Evolutionary conservation across 2,113 vertebrate species (phyloP), one percentile per base, ranked within the genome.

Genomic region (Oncorhynchus nerka): DNA sequence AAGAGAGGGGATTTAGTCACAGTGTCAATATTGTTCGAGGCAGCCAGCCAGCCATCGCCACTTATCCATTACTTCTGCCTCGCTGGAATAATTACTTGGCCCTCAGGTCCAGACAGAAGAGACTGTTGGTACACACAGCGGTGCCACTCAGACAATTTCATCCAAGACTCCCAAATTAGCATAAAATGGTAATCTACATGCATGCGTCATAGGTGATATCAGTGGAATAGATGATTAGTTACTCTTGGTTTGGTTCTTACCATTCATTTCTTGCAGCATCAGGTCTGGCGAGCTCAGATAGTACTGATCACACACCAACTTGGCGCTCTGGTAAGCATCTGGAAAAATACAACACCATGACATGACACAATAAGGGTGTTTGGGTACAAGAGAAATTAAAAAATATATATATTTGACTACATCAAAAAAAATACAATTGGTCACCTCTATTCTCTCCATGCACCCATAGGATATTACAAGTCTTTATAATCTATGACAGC

Each of bases 291-390:
- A 96, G 75, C 91, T 87, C 78, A 97, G 93, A 83, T 98, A 98
- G 71, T 97, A 97, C 83, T 97, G 96, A 85, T 98, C 95, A 77
- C 97, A 98, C 70, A 98, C 86, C 81, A 96, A 94, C 90, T 97
- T 97, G 84, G 97, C 94, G 91, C 95, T 97, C 73, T 94, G 92
- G 2, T 94, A 96, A 75, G 97, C 96, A 1, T 98, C 97, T 98
- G 84, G 1, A 16, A 65, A 72, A 32, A 59, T 70, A 39, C 67
- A 39, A 70, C 6, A 20, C 6, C 20, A 48, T 9, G 8, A 39
- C 20, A 67, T 67, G 3, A n/a, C 16, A 32, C 7, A 68, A 34
- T 20, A 6, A 15, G 65, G 28, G 26, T 67, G 24, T 32, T 32
- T 26, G 30, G 15, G 19, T 26, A 6, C 45, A 70, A 51, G 22